phyloP scores from a whole-genome alignment of 2,113 vertebrate species.

The Campylorhamphus procurvoides region DNA sequence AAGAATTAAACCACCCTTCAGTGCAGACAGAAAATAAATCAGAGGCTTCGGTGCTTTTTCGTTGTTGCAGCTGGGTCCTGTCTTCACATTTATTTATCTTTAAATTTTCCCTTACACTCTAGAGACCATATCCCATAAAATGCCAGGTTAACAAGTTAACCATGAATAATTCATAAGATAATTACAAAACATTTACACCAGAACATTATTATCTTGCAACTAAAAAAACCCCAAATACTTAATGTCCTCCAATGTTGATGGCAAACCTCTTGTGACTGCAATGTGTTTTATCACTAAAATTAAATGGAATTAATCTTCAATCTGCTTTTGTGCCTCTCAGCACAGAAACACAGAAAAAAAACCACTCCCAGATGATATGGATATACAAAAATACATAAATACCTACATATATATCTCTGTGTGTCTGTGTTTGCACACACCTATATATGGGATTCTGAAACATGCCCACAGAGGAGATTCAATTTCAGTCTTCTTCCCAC shows the following conservation, averaged over 20 bases:
- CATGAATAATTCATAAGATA: conserved; percentile 68
- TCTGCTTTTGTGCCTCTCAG: background rate
- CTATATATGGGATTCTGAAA: background rate
- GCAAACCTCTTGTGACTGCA: conserved; percentile 2
- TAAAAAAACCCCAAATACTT: conserved; percentile 15
- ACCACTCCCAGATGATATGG: background rate
- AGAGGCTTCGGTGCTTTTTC: background rate
- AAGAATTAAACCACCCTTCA: conserved; percentile 27
- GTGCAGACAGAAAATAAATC: conserved; percentile 45
- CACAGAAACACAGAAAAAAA: background rate
- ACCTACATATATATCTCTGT: accelerated
- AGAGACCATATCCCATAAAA: conserved; percentile 54
- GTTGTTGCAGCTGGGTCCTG: conserved; percentile 45
- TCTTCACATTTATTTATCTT: conserved; percentile 43
- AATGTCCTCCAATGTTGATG: conserved; percentile 7
- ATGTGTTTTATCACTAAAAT: conserved; percentile 14
- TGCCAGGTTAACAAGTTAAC: conserved; percentile 18
- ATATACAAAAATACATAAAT: background rate
- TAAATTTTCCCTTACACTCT: conserved; percentile 31
- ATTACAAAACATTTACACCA: conserved; percentile 72
- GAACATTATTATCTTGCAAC: conserved; percentile 54
- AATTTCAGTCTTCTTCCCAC: background rate
- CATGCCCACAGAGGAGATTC: background rate
- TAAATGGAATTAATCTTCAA: conserved; percentile 18
- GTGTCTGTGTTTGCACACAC: background rate